phyloP scores from a whole-genome alignment of 2,113 vertebrate genomes.

The Mustela nigripes region DNA sequence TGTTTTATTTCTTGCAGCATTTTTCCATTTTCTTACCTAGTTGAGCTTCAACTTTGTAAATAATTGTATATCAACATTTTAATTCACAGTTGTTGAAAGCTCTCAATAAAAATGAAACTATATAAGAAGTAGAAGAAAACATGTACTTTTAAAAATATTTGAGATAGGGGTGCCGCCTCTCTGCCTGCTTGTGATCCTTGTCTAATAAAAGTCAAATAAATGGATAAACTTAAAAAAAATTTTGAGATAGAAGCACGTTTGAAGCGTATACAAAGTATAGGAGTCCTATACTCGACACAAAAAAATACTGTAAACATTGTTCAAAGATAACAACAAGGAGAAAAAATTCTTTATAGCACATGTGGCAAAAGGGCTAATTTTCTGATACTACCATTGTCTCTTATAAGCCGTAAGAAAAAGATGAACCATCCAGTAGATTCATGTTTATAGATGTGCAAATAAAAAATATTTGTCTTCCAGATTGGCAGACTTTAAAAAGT shows the following conservation, averaged over 20 bases:
- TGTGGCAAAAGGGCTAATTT: conserved; percentile 40
- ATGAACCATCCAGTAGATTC: not conserved
- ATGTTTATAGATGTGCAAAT: conserved; percentile 9
- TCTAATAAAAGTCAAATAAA: too few relatives aligned
- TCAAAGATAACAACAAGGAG: not conserved
- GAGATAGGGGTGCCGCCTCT: too few relatives aligned
- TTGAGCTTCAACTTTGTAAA: not conserved
- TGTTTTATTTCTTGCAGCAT: conserved; percentile 45
- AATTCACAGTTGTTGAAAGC: conserved; percentile 19
- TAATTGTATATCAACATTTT: conserved; percentile 35
- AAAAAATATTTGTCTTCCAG: not conserved
- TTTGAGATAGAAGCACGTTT: conserved; percentile 8
- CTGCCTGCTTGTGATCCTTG: too few relatives aligned
- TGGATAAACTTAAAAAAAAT: not conserved
- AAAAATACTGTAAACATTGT: not conserved
- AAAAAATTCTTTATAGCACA: not conserved
- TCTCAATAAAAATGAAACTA: conserved; percentile 24
- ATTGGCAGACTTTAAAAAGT: conserved; percentile 31
- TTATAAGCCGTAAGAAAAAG: conserved; percentile 1
- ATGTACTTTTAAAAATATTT: not conserved
- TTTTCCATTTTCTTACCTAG: not conserved
- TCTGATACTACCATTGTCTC: not conserved
- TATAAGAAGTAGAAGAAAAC: not conserved
- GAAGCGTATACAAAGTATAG: not conserved
- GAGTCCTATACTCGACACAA: not conserved